Evolutionary conservation across 2,113 vertebrate species (phyloP).

Genomic region (Prietella phreatophila): DNA sequence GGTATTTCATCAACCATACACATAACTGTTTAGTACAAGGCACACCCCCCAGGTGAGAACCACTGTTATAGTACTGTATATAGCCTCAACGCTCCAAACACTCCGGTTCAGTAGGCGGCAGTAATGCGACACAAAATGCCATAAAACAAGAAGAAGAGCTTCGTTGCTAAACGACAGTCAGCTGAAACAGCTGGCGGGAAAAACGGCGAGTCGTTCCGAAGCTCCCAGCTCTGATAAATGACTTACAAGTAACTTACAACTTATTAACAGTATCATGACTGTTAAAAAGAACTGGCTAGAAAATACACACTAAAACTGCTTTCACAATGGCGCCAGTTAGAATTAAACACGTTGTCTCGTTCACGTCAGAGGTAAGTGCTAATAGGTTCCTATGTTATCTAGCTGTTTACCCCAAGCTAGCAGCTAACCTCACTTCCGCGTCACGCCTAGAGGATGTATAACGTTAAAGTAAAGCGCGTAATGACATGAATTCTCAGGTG

Average conservation of each 20-base stretch:
- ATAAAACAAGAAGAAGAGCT: background rate
- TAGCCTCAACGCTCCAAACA: background rate
- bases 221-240: no score
- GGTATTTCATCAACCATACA: no score
- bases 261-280: background rate
- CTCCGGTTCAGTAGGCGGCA: background rate
- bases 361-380: slow-evolving; percentile 73
- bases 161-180: slow-evolving; percentile 14
- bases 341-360: slow-evolving; percentile 73
- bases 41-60: no score
- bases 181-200: slow-evolving; percentile 27
- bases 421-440: background rate
- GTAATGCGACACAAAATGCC: background rate
- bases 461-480: background rate
- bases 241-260: background rate
- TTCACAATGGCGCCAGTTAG: slow-evolving; percentile 68
- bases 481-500: background rate
- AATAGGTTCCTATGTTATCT: background rate
- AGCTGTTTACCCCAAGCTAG: background rate
- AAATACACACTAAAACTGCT: no score
- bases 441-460: no score
- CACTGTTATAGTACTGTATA: no score
- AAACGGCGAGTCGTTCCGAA: background rate
- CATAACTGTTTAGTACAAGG: background rate
- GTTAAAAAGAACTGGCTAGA: background rate